Base-by-base conservation (phyloP, 2,797 vertebrate species). In the Orientallactaga sibirica region DNA sequence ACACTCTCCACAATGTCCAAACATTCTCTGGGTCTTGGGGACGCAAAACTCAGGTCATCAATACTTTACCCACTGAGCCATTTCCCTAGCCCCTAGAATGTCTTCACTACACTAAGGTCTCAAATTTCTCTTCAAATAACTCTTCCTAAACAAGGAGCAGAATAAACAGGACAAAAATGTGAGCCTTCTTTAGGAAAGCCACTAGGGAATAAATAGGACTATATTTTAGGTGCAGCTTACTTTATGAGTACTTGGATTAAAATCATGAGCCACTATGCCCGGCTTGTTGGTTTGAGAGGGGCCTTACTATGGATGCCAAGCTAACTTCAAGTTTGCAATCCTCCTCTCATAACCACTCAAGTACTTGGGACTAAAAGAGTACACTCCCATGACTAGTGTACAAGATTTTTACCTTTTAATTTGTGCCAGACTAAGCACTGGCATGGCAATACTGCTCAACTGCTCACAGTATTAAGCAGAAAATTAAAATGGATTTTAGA, bases 151-250 rank as follows among this genome's bases (percentile, higher is more conserved):
- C 25, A 82, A 3, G 15, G 12, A 86, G 33, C 19, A 78, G 20
- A 37, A 85, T 87, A 78, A 88, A 52, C 12, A 77, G 9, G 8
- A 78, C 33, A 68, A 81, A 25, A 91, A 66, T 76, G 5, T 94
- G 68, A 90, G 10, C 25, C 12, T 84, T 93, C 18, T 5, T 62
- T 37, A 76, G 76, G 3, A 18, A 67, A 67, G 24, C 10, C 37
- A 66, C 33, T 89, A 22, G 77, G 12, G 27, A 43, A 41, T 43
- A n/a, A 75, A 68, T 71, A 41, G 86, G 20, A 24, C 11, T 82
- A 43, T 9, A 74, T 79, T 90, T 88, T 33, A 52, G 11, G 7
- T 75, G n/a, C 2, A 48, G 43, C 27, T 55, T 75, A 61, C 29
- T 93, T 52, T 43, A 74, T 90, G 61, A 62, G 19, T 64, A 7